Conservation (phyloP, 2,888 invertebrate genomes). For the Apodemia zela region DNA sequence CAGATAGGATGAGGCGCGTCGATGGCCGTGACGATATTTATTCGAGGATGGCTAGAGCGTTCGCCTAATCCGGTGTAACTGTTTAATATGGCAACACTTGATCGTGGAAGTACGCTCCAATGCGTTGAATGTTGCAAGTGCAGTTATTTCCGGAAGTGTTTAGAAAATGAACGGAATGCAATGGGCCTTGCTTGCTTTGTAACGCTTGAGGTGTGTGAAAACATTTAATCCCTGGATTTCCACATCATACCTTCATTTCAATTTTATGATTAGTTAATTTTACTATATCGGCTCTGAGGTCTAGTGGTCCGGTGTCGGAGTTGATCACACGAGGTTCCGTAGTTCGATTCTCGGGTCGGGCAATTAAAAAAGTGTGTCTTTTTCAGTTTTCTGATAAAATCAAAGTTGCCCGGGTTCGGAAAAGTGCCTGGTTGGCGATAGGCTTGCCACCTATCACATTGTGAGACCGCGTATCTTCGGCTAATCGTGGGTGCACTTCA, state of each 20-base stretch:
- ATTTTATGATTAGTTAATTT: too few relatives aligned
- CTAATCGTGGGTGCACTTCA: too few relatives aligned
- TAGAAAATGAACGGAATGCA: constrained; percentile 47
- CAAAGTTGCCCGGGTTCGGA: too few relatives aligned
- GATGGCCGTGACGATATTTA: constrained; percentile 32
- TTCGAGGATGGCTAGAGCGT: constrained; percentile 17
- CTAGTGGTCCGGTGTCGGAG: too few relatives aligned
- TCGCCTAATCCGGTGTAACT: constrained; percentile 3
- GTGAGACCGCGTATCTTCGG: too few relatives aligned
- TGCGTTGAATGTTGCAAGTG: constrained; percentile 44
- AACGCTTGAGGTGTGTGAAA: not conserved
- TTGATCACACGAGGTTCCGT: too few relatives aligned
- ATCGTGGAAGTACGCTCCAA: constrained; percentile 61
- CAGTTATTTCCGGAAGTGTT: constrained; percentile 55
- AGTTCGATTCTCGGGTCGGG: too few relatives aligned
- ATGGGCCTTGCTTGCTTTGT: constrained; percentile 34
- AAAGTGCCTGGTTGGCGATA: too few relatives aligned
- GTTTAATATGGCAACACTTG: constrained; percentile 15
- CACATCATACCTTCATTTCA: not conserved
- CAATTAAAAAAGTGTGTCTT: too few relatives aligned
- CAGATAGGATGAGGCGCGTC: constrained; percentile 32
- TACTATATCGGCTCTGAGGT: too few relatives aligned
- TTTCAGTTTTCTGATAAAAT: too few relatives aligned
- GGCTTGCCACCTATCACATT: too few relatives aligned
- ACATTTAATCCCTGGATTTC: not conserved